Base-by-base conservation (phyloP, 2,113 vertebrate genomes). In the Mirza zaza region DNA sequence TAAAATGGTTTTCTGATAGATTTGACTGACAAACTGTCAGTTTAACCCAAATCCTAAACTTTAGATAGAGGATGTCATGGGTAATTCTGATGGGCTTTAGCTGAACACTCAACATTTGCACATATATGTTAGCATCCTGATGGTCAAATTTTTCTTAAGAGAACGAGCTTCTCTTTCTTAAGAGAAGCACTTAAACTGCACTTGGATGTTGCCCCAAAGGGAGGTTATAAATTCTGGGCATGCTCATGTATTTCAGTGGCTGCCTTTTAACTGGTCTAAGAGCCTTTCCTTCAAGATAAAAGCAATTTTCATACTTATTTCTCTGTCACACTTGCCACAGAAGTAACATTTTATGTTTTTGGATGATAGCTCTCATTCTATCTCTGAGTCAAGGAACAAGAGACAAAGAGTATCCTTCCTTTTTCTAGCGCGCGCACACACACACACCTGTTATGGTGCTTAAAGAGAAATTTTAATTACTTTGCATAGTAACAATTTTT, bases 401-500 rank as follows among this genome's bases (percentile, higher is more conserved):
- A 87, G 42, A 59, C 45, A 68, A 48, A 85, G 75, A 85, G 34
- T 27, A 17, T 4, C 42, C 27, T 6, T 10, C 57, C 2, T 3
- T 42, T 42, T 23, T 13, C 17, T 23, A 18, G 8, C 17, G 3
- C 5, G 36, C 29, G 77, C 63, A 42, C 29, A 82, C 63, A 45
- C 5, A 10, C 29, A 36, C 29, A 82, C 63, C 42, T 70, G 34
- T 50, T 55, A 36, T 14, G 27, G 15, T 80, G 39, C 80, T 93
- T 29, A 80, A 80, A 79, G 87, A 91, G 68, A 94, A 57, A 84
- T 86, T 84, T 67, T 95, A 76, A 95, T 93, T 71, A 68, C 70
- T 88, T 95, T 85, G 76, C 92, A 77, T 7, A 85, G 95, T 80
- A 63, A 48, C 68, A 50, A 0, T 82, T 95, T 87, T 81, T 50